phyloP scores from a whole-genome alignment of 23 tunicate genomes.

The Phallusia fumigata region DNA sequence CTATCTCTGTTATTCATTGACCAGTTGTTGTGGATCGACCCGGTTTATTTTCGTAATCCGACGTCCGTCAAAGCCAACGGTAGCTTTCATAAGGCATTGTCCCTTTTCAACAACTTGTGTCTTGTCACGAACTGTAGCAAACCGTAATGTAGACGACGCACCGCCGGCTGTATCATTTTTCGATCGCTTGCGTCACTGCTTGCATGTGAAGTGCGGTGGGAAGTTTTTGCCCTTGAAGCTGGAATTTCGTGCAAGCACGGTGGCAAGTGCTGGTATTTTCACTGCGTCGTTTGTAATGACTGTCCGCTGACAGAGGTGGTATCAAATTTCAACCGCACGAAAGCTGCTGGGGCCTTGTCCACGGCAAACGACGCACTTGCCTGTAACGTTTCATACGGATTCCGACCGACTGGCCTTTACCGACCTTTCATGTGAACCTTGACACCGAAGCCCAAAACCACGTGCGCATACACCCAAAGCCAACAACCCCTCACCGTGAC shows the following conservation, averaged over 20 bases:
- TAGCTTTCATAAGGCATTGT: too few relatives aligned
- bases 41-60: too few relatives aligned
- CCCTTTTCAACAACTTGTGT: too few relatives aligned
- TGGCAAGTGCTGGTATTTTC: background rate
- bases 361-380: background rate
- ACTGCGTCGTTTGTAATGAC: background rate
- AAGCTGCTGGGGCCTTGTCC: background rate
- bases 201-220: background rate
- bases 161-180: too few relatives aligned
- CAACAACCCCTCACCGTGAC: background rate
- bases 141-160: too few relatives aligned
- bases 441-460: background rate
- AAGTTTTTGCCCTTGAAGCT: background rate
- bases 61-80: too few relatives aligned
- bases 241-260: background rate
- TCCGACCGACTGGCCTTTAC: background rate
- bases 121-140: too few relatives aligned
- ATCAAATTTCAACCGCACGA: background rate
- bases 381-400: background rate
- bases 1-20: too few relatives aligned
- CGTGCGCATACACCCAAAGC: background rate
- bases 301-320: background rate
- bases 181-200: too few relatives aligned
- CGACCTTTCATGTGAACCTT: conserved; percentile 1
- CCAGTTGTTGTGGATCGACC: too few relatives aligned